These are phyloP conservation scores for Heloderma charlesbogerti DNA, from an alignment of 2,113 vertebrate genomes.

Conservation along the genomic window DNA sequence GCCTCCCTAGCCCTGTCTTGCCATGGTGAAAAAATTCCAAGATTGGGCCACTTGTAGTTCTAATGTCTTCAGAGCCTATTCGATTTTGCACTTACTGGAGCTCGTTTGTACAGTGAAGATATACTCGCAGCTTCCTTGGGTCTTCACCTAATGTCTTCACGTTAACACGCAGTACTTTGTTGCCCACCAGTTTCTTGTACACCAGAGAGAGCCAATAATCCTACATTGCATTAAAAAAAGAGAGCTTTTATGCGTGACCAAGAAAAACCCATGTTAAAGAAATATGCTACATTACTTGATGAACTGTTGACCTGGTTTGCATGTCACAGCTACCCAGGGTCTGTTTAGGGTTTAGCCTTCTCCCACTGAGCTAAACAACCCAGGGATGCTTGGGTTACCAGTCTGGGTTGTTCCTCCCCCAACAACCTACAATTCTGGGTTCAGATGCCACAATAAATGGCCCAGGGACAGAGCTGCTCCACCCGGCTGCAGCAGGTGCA, in stretches of 20 bases:
- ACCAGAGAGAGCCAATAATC: constrained; percentile 96
- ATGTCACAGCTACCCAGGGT: too few species aligned
- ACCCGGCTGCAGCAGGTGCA: too few species aligned
- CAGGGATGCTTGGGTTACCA: too few species aligned
- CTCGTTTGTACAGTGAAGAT: constrained; percentile 88
- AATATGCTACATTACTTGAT: background rate
- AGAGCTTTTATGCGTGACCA: background rate
- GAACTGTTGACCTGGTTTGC: background rate
- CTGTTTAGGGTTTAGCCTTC: too few species aligned
- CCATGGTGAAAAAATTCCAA: background rate
- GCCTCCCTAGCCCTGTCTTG: too few species aligned
- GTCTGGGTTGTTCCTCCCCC: too few species aligned
- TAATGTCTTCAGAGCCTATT: background rate
- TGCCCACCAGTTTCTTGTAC: constrained; percentile 91
- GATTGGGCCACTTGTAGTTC: background rate
- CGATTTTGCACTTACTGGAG: constrained; percentile 77
- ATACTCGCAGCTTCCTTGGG: constrained; percentile 79
- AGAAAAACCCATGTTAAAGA: background rate
- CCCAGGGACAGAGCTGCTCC: too few species aligned
- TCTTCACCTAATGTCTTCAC: constrained; percentile 44
- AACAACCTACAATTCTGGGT: too few species aligned
- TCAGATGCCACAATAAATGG: too few species aligned
- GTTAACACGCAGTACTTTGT: constrained; percentile 79
- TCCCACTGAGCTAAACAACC: too few species aligned
- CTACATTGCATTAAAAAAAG: constrained; percentile 67